Evolutionary conservation across 2,797 vertebrate species (phyloP).

Genomic region (Malurus splendens): DNA sequence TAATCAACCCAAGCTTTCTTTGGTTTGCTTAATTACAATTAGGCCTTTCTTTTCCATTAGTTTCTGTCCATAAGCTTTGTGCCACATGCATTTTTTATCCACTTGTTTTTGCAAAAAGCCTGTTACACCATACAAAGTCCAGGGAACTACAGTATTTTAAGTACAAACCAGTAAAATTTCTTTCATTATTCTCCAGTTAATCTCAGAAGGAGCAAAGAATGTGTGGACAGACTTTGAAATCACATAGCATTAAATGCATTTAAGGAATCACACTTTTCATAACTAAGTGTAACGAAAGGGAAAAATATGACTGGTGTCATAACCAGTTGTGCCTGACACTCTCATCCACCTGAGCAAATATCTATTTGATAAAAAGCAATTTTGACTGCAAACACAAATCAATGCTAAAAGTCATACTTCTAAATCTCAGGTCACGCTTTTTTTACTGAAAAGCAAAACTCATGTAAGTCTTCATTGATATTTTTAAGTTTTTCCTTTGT

Average conservation of each 20-base stretch:
- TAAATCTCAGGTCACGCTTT: neutral
- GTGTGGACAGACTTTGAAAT: neutral
- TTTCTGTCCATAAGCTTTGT: neutral
- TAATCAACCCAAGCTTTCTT: rapidly evolving
- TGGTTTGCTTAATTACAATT: neutral
- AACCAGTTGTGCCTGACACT: neutral
- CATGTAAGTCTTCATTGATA: neutral
- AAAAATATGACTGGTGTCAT: neutral
- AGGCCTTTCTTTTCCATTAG: neutral
- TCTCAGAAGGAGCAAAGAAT: neutral
- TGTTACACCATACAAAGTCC: neutral
- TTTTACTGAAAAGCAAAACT: neutral
- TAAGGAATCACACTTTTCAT: neutral
- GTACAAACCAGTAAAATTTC: neutral
- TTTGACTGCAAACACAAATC: neutral
- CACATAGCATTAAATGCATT: neutral
- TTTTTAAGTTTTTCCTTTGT: neutral
- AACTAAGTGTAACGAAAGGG: neutral
- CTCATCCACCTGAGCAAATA: neutral
- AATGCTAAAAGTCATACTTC: neutral
- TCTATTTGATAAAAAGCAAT: neutral
- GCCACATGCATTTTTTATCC: neutral
- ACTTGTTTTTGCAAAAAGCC: neutral
- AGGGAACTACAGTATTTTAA: neutral
- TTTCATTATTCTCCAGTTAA: neutral